Evolutionary conservation across 2,113 vertebrate genomes (phyloP), one percentile per base, ranked within the genome.

Genomic region (Catharus bicknelli): DNA sequence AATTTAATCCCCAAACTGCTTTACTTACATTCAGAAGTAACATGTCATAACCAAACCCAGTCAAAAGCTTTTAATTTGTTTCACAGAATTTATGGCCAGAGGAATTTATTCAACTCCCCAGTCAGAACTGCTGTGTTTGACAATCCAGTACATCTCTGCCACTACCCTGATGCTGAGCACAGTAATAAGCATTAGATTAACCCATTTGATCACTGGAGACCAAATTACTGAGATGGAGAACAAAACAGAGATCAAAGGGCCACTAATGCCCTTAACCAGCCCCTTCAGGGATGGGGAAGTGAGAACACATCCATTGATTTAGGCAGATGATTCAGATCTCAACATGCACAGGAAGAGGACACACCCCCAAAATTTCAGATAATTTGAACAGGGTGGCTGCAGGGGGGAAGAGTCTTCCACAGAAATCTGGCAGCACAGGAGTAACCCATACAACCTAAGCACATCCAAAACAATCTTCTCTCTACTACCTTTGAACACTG

Each of bases 161-260:
- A 29, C 48, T 50, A 10, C 36, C 53, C 61, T 27, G 36, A 86
- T 53, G 21, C 67, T 61, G 32, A 80, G 78, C 85, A 32, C 38
- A 66, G 59, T 51, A 70, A 78, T 30, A 62, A 11, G 3, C 45
- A 10, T 45, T 18, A 61, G 75, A 90, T 79, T 40, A 77, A 93
- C 75, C 82, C 63, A 80, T 62, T 51, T 75, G 55, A 67, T 86
- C 68, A 38, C 62, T 66, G 75, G 45, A 90, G 70, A 93, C 58
- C 75, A 55, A 74, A 82, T 83, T 85, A 93, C 75, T 38, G 70
- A 66, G 75, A 76, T 11, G 50, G 36, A 80, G 83, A 94, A 88
- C 55, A 94, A 92, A 92, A 70, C 67, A 75, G 57, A 95, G 80
- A 95, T 86, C 90, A 94, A 91, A 93, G 79, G 47, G 82, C 79